A percentile compares a stretch with the other conserved stretches of the same genome.
phyloP scores from a whole-genome alignment of 2,113 vertebrate genomes.

The Rhinogobius similis region DNA sequence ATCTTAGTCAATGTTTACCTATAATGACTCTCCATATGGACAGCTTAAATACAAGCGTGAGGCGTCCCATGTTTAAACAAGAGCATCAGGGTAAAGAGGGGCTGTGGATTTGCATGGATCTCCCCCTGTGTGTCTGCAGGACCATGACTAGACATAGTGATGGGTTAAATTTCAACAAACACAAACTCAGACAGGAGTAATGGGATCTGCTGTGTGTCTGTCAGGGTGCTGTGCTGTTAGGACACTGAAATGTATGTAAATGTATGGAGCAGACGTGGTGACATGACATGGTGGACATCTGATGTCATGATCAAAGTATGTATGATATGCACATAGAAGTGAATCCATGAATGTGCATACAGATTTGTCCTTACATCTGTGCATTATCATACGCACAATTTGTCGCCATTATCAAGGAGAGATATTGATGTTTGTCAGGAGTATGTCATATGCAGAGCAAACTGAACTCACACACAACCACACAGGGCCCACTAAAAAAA shows the following conservation, averaged over 20 bases:
- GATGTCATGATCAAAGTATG: conserved; percentile 8
- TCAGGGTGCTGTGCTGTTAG: conserved; percentile 22
- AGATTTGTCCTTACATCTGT: conserved; percentile 2
- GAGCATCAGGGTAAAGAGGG: conserved; percentile 58
- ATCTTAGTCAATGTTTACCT: conserved; percentile 62
- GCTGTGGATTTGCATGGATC: conserved; percentile 54
- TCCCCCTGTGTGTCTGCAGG: conserved; percentile 29
- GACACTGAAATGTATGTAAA: conserved; percentile 3
- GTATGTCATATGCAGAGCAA: not conserved
- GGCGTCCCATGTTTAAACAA: conserved; percentile 51
- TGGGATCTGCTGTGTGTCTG: conserved; percentile 36
- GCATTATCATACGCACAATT: not conserved
- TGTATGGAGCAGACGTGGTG: conserved; percentile 1
- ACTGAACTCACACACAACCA: no score
- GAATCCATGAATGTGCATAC: conserved; percentile 13
- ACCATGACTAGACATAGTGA: conserved; percentile 50
- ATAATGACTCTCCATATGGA: conserved; percentile 40
- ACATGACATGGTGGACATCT: conserved; percentile 13
- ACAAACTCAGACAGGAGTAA: conserved; percentile 56
- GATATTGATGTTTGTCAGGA: not conserved
- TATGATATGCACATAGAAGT: conserved; percentile 17
- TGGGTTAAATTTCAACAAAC: conserved; percentile 57
- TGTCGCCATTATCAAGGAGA: not conserved
- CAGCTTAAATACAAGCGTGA: conserved; percentile 37
- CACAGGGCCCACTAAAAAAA: no score